phyloP scores from a whole-genome alignment of 2,888 invertebrate species.

The Latrodectus hesperus region DNA sequence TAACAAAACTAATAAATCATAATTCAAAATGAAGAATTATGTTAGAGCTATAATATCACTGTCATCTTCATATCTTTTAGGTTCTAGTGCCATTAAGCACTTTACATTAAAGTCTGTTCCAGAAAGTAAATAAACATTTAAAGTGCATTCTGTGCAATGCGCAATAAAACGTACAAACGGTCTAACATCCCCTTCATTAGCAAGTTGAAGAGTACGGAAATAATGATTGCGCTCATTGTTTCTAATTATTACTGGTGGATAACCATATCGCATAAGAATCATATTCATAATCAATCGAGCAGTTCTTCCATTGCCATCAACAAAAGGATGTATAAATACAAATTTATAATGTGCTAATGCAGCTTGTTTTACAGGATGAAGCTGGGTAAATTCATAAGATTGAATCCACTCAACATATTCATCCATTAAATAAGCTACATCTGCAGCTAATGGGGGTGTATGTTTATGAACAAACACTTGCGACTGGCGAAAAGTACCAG shows the following conservation, averaged over 20 bases:
- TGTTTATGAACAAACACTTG: conserved; percentile 96
- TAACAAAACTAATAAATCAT: no score
- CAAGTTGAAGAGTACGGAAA: conserved; percentile 90
- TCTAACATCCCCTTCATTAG: conserved; percentile 94
- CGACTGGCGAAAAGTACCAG: conserved; percentile 89
- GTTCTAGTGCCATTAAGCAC: not conserved
- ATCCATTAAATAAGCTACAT: conserved; percentile 87
- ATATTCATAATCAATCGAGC: conserved; percentile 96
- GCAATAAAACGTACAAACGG: conserved; percentile 98
- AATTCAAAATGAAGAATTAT: not conserved
- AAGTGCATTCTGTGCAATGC: conserved; percentile 89
- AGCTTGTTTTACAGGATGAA: conserved; percentile 95
- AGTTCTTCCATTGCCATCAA: conserved; percentile 97
- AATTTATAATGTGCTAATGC: conserved; percentile 97
- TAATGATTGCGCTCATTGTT: conserved; percentile 82
- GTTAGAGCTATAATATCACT: not conserved
- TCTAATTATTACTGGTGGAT: conserved; percentile 94
- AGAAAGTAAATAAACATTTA: conserved; percentile 84
- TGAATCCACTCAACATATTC: conserved; percentile 92
- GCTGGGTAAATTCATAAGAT: conserved; percentile 86
- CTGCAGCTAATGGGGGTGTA: conserved; percentile 89
- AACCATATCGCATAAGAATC: conserved; percentile 92
- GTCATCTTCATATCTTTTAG: not conserved
- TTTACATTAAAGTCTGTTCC: not conserved
- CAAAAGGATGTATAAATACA: conserved; percentile 97